phyloP scores from a whole-genome alignment of 2,888 invertebrate genomes.

The Meganola albula region DNA sequence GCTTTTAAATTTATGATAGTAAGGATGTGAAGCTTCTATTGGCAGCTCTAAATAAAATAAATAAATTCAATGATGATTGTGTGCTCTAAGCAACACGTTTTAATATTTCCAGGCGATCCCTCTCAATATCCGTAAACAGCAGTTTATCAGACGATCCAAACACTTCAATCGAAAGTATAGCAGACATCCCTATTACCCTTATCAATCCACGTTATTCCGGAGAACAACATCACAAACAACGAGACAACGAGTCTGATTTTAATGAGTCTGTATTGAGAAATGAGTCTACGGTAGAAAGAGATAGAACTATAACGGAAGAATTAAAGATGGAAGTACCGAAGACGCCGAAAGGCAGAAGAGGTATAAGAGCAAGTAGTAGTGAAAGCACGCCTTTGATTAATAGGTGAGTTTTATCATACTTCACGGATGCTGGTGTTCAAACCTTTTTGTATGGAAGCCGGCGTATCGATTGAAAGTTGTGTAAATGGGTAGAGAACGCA shows the following conservation, averaged over 20 bases:
- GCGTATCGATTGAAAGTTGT: too few species aligned
- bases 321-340: constrained; percentile 32
- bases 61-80: too few species aligned
- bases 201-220: constrained; percentile 58
- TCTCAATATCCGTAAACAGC: constrained; percentile 64
- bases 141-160: constrained; percentile 66
- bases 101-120: constrained; percentile 43
- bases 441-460: too few species aligned
- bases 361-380: constrained; percentile 38
- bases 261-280: constrained; percentile 13
- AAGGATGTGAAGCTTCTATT: too few species aligned
- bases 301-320: constrained; percentile 1
- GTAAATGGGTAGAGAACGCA: too few species aligned
- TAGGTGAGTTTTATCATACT: constrained; percentile 35
- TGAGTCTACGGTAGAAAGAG: too few species aligned
- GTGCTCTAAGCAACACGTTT: too few species aligned
- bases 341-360: constrained; percentile 48
- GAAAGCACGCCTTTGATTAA: constrained; percentile 43
- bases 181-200: constrained; percentile 61
- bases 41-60: too few species aligned
- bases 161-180: constrained; percentile 64
- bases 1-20: too few species aligned
- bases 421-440: too few species aligned
- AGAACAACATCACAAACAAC: constrained; percentile 22
- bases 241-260: constrained; percentile 3